Evolutionary conservation across 2,888 invertebrate species (phyloP).

Genomic region (Clivina fossor): DNA sequence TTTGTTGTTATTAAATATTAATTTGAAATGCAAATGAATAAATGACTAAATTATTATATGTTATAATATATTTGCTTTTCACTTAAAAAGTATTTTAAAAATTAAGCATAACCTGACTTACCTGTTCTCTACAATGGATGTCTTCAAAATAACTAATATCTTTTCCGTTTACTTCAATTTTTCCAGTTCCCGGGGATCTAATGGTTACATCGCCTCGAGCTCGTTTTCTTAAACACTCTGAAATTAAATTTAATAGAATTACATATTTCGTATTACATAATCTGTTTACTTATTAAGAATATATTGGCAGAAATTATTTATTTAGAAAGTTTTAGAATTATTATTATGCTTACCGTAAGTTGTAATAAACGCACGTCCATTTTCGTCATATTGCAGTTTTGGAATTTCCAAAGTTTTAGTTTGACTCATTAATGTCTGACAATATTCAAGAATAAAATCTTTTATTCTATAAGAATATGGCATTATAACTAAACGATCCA

Average conservation of each 20-base stretch:
- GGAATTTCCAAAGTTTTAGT: constrained; percentile 64
- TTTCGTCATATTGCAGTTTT: constrained; percentile 67
- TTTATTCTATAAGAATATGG: constrained; percentile 71
- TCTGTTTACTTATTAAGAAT: constrained; percentile 8
- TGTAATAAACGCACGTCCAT: constrained; percentile 72
- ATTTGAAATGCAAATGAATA: no score
- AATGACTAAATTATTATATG: no score
- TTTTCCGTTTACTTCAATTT: constrained; percentile 77
- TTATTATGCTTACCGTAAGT: constrained; percentile 60
- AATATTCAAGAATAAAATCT: constrained; percentile 73
- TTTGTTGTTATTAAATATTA: no score
- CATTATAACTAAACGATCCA: constrained; percentile 70
- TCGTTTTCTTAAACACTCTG: constrained; percentile 70
- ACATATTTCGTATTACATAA: constrained; percentile 23
- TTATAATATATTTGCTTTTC: no score
- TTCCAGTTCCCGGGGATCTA: constrained; percentile 78
- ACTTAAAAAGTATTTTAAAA: no score
- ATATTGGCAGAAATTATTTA: constrained; percentile 7
- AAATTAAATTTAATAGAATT: no score
- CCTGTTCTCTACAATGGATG: constrained; percentile 75
- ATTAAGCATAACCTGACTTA: constrained; percentile 51
- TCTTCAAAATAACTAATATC: constrained; percentile 76
- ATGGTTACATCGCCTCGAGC: constrained; percentile 80
- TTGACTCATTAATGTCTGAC: constrained; percentile 63
- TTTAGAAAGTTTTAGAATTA: no score